Evolutionary conservation across 2,888 invertebrate genomes (phyloP).

Genomic region (Cantharis lateralis): DNA sequence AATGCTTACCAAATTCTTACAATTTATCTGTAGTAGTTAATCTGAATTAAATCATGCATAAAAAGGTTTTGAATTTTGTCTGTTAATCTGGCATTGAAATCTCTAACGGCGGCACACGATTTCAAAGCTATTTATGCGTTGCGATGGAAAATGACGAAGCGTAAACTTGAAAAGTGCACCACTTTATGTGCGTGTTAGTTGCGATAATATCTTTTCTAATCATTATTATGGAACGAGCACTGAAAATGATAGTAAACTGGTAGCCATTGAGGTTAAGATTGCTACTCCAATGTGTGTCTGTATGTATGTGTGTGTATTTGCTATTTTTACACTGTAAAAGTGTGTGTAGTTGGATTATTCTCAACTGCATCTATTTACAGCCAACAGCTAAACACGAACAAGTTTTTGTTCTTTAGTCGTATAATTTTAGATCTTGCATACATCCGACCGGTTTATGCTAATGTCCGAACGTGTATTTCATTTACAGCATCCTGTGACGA

Average conservation of each 20-base stretch:
- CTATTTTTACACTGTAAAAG: conserved; percentile 18
- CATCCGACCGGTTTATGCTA: conserved; percentile 52
- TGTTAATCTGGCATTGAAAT: conserved; percentile 10
- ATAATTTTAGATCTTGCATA: conserved; percentile 52
- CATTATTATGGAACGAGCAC: conserved; percentile 21
- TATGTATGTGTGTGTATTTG: conserved; percentile 8
- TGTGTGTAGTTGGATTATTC: conserved; percentile 26
- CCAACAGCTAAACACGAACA: conserved; percentile 49
- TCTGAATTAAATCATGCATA: conserved; percentile 1
- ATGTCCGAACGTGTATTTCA: conserved; percentile 51
- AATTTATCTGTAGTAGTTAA: background rate
- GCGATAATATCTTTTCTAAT: conserved; percentile 26
- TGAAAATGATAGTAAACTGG: conserved; percentile 28
- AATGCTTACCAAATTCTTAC: background rate
- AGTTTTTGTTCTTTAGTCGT: conserved; percentile 50
- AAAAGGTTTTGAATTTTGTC: conserved; percentile 2
- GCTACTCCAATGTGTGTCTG: conserved; percentile 7
- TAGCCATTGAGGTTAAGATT: conserved; percentile 28
- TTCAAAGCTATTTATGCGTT: conserved; percentile 5
- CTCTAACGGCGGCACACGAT: conserved; percentile 4
- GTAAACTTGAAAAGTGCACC: conserved; percentile 20
- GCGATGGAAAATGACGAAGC: conserved; percentile 8
- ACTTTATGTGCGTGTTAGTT: conserved; percentile 23
- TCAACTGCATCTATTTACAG: conserved; percentile 47
- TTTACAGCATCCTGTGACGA: conserved; percentile 44